Evolutionary conservation across 2,888 invertebrate genomes (phyloP).

Genomic region (Cantharis rufa): DNA sequence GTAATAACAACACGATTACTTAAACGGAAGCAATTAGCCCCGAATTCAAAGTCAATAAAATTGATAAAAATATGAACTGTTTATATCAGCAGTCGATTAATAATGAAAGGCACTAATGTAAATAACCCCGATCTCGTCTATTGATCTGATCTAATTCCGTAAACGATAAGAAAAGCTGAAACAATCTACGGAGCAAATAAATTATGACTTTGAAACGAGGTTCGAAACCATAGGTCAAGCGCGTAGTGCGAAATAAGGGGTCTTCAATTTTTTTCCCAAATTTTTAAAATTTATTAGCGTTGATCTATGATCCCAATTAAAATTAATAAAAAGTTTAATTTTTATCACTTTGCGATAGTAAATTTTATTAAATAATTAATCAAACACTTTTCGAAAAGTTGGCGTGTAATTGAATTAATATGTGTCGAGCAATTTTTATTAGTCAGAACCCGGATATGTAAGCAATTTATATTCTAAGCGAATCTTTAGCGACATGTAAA

Average conservation of each 20-base stretch:
- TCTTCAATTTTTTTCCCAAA: background rate
- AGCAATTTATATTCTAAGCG: background rate
- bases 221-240: background rate
- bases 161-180: background rate
- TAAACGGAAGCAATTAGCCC: too few species aligned
- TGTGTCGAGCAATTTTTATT: background rate
- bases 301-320: background rate
- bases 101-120: too few species aligned
- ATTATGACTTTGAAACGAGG: background rate
- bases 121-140: background rate
- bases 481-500: background rate
- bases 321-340: background rate
- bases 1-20: too few species aligned
- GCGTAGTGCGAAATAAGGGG: background rate
- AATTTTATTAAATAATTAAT: background rate
- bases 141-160: too few species aligned
- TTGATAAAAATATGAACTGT: too few species aligned
- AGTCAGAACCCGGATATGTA: background rate
- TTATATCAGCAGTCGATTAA: too few species aligned
- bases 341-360: background rate
- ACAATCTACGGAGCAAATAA: background rate
- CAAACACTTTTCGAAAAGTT: background rate
- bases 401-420: background rate
- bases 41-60: too few species aligned
- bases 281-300: background rate